phyloP scores from a whole-genome alignment of 2,113 vertebrate species.

The Acinonyx jubatus region DNA sequence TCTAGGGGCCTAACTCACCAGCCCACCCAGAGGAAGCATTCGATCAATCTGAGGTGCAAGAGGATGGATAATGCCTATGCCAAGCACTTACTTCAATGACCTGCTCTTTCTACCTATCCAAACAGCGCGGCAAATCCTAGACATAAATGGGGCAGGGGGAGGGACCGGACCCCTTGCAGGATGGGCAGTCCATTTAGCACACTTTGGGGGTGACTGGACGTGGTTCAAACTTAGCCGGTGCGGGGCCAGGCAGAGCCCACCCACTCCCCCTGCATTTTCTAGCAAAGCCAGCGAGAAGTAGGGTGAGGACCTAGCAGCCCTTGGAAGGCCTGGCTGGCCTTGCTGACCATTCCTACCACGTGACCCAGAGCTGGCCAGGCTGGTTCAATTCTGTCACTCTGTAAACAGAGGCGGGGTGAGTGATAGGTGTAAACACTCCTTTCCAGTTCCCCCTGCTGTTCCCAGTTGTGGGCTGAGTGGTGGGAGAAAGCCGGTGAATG shows the following conservation, averaged over 20 bases:
- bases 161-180: not conserved
- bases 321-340: not conserved
- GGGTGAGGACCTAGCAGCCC: not conserved
- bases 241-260: not conserved
- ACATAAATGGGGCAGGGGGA: not conserved
- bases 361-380: not conserved
- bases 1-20: not conserved
- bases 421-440: not conserved
- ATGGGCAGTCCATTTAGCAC: not conserved
- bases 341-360: not conserved
- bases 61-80: not conserved
- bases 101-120: not conserved
- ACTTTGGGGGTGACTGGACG: too few species aligned
- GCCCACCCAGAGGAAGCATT: not conserved
- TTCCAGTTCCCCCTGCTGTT: not conserved
- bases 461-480: not conserved
- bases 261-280: not conserved
- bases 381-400: not conserved
- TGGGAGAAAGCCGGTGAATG: not conserved
- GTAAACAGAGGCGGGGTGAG: conserved; percentile 58
- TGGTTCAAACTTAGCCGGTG: not conserved
- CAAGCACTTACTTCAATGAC: not conserved
- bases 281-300: not conserved
- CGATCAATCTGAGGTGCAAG: not conserved
- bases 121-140: not conserved